Conservation (phyloP, 2,113 vertebrate species). For the Urocynchramus pylzowi region DNA sequence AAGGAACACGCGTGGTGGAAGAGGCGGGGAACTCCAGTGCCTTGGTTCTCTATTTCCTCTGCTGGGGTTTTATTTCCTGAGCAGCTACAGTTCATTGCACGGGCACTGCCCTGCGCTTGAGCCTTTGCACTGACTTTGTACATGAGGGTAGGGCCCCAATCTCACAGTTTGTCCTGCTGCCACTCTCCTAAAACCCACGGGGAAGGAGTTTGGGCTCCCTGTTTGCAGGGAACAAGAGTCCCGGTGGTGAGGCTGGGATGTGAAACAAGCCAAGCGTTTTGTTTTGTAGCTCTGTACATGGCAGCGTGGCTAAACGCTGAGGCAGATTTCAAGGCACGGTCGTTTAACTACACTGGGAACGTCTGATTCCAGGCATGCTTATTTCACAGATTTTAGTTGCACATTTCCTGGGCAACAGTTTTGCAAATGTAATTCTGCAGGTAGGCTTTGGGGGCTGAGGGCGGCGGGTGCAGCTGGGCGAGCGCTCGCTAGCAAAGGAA, state of each 20-base stretch:
- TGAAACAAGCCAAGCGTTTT: constrained; percentile 13
- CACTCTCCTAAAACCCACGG: background rate
- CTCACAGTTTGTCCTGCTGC: background rate
- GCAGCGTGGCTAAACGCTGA: constrained; percentile 47
- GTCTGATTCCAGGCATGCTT: constrained; percentile 53
- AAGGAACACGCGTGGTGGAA: accelerated
- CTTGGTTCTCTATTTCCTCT: background rate
- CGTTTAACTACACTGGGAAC: constrained; percentile 46
- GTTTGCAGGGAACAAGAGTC: background rate
- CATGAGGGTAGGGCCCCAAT: accelerated
- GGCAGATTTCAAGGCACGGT: constrained; percentile 59
- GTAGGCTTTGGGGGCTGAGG: constrained; percentile 1
- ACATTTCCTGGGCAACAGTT: constrained; percentile 46
- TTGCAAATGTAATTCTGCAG: constrained; percentile 36
- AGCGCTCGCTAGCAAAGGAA: accelerated
- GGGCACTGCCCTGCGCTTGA: accelerated
- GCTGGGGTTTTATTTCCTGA: background rate
- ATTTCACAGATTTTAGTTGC: constrained; percentile 63
- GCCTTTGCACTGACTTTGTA: background rate
- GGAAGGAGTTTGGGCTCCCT: background rate
- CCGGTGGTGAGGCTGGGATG: background rate
- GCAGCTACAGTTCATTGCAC: accelerated
- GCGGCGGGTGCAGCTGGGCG: background rate
- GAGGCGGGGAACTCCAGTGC: background rate
- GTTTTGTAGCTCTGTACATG: constrained; percentile 14